Percentiles rank a stretch among this genome's conserved stretches.
phyloP scores from a whole-genome alignment of 1,140 invertebrate species.

The Laupala kohalensis region DNA sequence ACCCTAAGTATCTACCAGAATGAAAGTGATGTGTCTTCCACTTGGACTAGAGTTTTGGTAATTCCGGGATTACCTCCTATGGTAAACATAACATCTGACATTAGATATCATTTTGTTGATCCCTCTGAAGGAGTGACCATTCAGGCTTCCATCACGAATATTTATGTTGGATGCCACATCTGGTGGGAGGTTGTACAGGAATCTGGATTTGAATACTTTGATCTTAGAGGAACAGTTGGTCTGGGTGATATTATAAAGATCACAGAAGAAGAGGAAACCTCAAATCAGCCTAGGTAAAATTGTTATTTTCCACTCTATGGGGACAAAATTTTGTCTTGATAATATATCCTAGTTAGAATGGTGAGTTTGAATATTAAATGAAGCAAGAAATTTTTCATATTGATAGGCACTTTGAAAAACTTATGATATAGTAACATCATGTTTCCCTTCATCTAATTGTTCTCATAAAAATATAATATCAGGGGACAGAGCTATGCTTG shows the following conservation, averaged over 20 bases:
- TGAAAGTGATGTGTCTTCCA: neutral
- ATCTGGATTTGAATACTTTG: conserved; percentile 8
- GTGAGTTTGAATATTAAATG: no score
- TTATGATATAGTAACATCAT: no score
- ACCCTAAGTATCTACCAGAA: conserved; percentile 8
- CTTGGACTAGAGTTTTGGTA: neutral
- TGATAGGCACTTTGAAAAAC: no score
- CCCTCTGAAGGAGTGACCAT: conserved; percentile 7
- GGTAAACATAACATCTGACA: neutral
- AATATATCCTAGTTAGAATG: no score
- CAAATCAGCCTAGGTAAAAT: neutral
- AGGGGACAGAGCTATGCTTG: no score
- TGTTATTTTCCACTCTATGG: no score
- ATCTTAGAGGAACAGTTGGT: conserved; percentile 6
- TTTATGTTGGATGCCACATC: conserved; percentile 1
- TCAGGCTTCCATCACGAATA: conserved; percentile 1
- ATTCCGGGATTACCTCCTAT: conserved; percentile 5
- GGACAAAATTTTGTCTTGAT: no score
- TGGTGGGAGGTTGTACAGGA: conserved; percentile 11
- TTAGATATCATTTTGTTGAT: neutral
- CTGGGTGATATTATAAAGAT: conserved; percentile 8
- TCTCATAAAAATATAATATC: no score
- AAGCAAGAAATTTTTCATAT: no score
- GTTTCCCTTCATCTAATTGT: no score
- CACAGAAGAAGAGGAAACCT: conserved; percentile 1